These are phyloP conservation scores for Cecropterus lyciades DNA, from an alignment of 1,140 invertebrate genomes.

Conservation along the genomic window DNA sequence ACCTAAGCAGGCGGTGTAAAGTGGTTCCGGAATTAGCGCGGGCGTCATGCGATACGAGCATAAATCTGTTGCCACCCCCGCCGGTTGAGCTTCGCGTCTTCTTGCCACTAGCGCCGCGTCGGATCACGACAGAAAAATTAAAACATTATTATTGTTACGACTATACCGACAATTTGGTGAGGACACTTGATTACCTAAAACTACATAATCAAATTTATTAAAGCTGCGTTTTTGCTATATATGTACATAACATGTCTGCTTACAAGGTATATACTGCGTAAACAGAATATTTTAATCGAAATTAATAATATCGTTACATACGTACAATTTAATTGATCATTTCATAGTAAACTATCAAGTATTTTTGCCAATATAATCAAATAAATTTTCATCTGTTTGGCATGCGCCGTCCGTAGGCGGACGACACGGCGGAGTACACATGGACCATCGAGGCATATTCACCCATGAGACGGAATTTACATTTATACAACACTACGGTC, in stretches of 20 bases:
- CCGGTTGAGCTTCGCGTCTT: constrained; percentile 7
- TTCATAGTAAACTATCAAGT: too few relatives aligned
- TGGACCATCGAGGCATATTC: constrained; percentile 5
- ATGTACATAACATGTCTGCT: too few relatives aligned
- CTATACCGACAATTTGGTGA: too few relatives aligned
- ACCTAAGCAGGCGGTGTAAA: constrained; percentile 44
- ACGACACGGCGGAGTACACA: not conserved
- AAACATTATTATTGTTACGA: too few relatives aligned
- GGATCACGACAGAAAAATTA: not conserved
- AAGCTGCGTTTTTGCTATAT: too few relatives aligned
- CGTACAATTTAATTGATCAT: too few relatives aligned
- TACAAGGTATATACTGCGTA: too few relatives aligned
- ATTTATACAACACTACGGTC: constrained; percentile 17
- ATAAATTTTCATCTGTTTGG: not conserved
- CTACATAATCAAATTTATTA: too few relatives aligned
- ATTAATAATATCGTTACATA: too few relatives aligned
- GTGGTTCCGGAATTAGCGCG: constrained; percentile 54
- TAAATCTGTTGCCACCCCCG: constrained; percentile 60
- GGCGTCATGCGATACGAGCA: constrained; percentile 57
- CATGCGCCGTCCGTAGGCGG: constrained; percentile 8
- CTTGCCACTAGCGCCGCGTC: constrained; percentile 1
- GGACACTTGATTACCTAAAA: too few relatives aligned
- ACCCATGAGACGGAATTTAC: constrained; percentile 24
- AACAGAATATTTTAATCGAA: too few relatives aligned
- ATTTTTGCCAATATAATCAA: too few relatives aligned